These are phyloP conservation scores for Mobula hypostoma DNA, from an alignment of 2,113 vertebrate genomes.

Conservation along the genomic window DNA sequence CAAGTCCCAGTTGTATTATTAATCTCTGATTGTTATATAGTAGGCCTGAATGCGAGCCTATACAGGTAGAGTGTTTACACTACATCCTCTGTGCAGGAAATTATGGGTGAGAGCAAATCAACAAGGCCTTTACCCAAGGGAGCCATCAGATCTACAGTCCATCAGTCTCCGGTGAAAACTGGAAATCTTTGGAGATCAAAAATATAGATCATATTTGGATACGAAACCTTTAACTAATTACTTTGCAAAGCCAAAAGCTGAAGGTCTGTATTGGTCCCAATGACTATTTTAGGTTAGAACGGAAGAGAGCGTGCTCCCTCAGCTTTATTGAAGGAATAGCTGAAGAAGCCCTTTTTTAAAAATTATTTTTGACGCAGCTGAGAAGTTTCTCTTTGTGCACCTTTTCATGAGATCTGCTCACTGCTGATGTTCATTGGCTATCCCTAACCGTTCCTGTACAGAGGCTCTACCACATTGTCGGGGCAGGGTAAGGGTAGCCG, in stretches of 20 bases:
- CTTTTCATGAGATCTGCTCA: no score
- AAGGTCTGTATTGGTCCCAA: not conserved
- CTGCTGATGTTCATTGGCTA: no score
- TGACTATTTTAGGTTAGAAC: not conserved
- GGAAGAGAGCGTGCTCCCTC: not conserved
- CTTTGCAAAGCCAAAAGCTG: not conserved
- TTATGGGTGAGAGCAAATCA: constrained; percentile 8
- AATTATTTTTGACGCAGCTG: not conserved
- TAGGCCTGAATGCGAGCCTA: not conserved
- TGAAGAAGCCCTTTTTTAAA: not conserved
- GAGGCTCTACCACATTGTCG: no score
- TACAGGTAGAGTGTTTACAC: not conserved
- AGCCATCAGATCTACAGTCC: not conserved
- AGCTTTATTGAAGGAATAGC: not conserved
- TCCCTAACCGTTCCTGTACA: no score
- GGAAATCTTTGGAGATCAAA: constrained; percentile 10
- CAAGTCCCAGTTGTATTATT: not conserved
- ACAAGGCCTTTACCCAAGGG: not conserved
- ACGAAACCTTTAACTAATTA: constrained; percentile 10
- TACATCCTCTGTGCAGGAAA: not conserved
- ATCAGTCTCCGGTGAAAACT: not conserved
- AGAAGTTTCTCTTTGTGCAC: not conserved
- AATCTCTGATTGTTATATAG: not conserved
- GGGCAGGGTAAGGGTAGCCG: no score
- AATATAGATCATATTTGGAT: not conserved